phyloP scores from a whole-genome alignment of 2,888 invertebrate species.

The Hedya salicella region DNA sequence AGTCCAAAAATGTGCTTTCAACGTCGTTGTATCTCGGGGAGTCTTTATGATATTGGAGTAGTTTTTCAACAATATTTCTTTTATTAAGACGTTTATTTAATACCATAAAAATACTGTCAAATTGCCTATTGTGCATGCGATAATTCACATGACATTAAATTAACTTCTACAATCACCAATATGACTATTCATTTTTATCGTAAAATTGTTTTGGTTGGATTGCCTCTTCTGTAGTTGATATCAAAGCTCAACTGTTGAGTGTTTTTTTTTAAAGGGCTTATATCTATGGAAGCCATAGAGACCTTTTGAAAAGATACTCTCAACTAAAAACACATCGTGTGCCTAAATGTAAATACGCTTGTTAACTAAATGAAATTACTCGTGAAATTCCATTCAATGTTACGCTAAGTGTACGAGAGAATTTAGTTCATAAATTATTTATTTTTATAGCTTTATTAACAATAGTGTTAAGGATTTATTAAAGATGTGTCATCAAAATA shows the following conservation, averaged over 20 bases:
- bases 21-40: no score
- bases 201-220: no score
- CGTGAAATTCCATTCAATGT: slow-evolving; percentile 49
- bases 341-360: slow-evolving; percentile 49
- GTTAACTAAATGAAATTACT: slow-evolving; percentile 50
- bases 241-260: slow-evolving; percentile 1
- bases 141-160: not conserved
- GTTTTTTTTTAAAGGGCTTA: no score
- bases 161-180: no score
- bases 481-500: not conserved
- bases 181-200: not conserved
- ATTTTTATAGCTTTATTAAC: slow-evolving; percentile 45
- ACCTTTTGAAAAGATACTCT: no score
- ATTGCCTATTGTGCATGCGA: not conserved
- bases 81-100: no score
- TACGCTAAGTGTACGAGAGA: slow-evolving; percentile 44
- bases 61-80: no score
- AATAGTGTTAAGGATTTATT: slow-evolving; percentile 8
- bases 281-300: no score
- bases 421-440: slow-evolving; percentile 48
- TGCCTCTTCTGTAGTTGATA: not conserved
- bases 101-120: no score
- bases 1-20: no score
- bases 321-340: slow-evolving; percentile 18
- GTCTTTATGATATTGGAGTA: no score